phyloP scores from a whole-genome alignment of 2,888 invertebrate genomes.

The Falcaria lacertinaria region DNA sequence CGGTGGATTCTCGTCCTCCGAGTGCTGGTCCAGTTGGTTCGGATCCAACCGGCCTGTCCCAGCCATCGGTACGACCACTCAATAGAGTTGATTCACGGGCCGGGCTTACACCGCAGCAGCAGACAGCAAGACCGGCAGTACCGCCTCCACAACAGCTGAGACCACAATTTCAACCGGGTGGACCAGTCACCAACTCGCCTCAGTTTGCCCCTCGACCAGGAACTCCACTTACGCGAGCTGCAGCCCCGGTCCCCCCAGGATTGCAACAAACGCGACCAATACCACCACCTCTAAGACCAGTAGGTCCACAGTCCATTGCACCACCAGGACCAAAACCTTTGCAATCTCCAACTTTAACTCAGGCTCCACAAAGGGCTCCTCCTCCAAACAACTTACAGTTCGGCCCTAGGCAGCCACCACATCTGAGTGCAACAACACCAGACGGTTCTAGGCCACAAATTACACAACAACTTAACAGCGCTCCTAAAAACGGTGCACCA shows the following conservation, averaged over 20 bases:
- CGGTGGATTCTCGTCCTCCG: constrained; percentile 53
- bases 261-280: constrained; percentile 48
- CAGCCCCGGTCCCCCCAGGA: constrained; percentile 46
- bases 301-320: constrained; percentile 58
- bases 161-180: constrained; percentile 71
- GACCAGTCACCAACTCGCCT: constrained; percentile 53
- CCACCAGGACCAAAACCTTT: constrained; percentile 52
- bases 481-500: constrained; percentile 42
- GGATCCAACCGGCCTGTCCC: constrained; percentile 40
- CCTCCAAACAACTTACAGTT: constrained; percentile 72
- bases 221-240: constrained; percentile 46
- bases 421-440: constrained; percentile 51
- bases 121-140: constrained; percentile 48
- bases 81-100: constrained; percentile 63
- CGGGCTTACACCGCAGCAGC: constrained; percentile 47
- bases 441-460: constrained; percentile 48
- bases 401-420: constrained; percentile 68
- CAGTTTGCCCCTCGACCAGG: constrained; percentile 58
- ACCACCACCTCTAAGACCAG: constrained; percentile 49
- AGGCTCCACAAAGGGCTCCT: constrained; percentile 59
- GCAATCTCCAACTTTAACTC: constrained; percentile 47
- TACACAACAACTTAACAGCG: constrained; percentile 47
- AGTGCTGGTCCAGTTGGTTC: constrained; percentile 42
- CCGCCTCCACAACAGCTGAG: constrained; percentile 47
- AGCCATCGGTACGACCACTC: constrained; percentile 55